phyloP scores from a whole-genome alignment of 2,113 vertebrate genomes.

The Pycnonotus jocosus region DNA sequence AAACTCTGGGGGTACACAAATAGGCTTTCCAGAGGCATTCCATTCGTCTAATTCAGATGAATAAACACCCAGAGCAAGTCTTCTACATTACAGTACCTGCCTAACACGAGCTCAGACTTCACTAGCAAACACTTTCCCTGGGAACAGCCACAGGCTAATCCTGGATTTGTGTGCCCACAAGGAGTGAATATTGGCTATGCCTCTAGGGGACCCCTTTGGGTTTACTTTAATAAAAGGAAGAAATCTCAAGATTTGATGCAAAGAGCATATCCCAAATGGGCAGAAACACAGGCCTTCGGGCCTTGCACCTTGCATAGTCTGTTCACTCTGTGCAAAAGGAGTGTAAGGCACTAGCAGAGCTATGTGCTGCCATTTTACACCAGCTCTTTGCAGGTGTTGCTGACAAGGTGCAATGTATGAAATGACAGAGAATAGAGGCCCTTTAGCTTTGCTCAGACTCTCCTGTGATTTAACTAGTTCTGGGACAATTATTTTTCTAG shows the following conservation, averaged over 20 bases:
- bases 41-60: not conserved
- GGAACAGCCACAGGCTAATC: slow-evolving; percentile 30
- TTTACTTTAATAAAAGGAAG: slow-evolving; percentile 46
- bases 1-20: not conserved
- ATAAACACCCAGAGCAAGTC: not conserved
- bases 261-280: slow-evolving; percentile 33
- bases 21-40: not conserved
- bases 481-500: not conserved
- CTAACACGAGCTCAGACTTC: not conserved
- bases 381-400: not conserved
- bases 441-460: not conserved
- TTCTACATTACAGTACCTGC: not conserved
- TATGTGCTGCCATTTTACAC: not conserved
- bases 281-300: slow-evolving; percentile 33
- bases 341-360: not conserved
- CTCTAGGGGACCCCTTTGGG: slow-evolving; percentile 36
- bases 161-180: slow-evolving; percentile 28
- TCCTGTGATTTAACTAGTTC: not conserved
- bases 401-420: not conserved
- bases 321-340: slow-evolving; percentile 16
- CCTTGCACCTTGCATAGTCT: slow-evolving; percentile 29
- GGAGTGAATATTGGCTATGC: slow-evolving; percentile 28
- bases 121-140: not conserved
- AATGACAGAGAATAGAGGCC: not conserved
- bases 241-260: slow-evolving; percentile 44